Base-by-base conservation (phyloP, 2,888 invertebrate genomes). In the Nasonovia ribisnigri region DNA sequence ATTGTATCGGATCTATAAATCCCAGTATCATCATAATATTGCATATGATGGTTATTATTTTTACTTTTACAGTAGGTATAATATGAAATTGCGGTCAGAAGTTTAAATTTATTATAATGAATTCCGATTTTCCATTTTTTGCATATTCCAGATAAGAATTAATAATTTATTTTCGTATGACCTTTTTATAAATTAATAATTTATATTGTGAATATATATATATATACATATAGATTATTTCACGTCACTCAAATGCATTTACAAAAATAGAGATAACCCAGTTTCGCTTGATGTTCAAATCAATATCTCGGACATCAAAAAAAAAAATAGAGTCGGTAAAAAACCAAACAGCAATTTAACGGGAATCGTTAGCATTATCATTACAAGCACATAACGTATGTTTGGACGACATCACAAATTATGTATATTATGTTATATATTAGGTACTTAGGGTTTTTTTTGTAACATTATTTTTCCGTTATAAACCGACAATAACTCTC, bases 191-290 rank as follows among this genome's bases (percentile, higher is more conserved):
- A 51, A 24, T 43, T 46, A 89, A 89, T 57, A 36, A 86, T 84
- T 46, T 84, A 94, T 42, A 88, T 57, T 54, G 36, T 51, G 42
- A 43, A n/a, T 94, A 91, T 48, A 86, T 48, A 91, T n/a, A n/a
- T n/a, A n/a, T n/a, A n/a, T n/a, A n/a, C n/a, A n/a, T n/a, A n/a
- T n/a, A n/a, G n/a, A n/a, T 57, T 91, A 86, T 86, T 86, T 46
- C 11, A 42, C 29, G 26, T 26, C 43, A 86, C 86, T 13, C 46
- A 86, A 89, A 92, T 86, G 43, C 43, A 86, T 42, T 86, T 86
- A 26, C 11, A 46, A 43, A 86, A 43, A 46, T 86, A 46, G 86
- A 86, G 13, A 86, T 86, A 46, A 46, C 43, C 86, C 42, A 86
- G 86, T 86, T 43, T 86, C n/a, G 13, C n/a, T 43, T 26, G 1